Evolutionary conservation across 2,113 vertebrate genomes (phyloP).

Genomic region (Fulica atra): DNA sequence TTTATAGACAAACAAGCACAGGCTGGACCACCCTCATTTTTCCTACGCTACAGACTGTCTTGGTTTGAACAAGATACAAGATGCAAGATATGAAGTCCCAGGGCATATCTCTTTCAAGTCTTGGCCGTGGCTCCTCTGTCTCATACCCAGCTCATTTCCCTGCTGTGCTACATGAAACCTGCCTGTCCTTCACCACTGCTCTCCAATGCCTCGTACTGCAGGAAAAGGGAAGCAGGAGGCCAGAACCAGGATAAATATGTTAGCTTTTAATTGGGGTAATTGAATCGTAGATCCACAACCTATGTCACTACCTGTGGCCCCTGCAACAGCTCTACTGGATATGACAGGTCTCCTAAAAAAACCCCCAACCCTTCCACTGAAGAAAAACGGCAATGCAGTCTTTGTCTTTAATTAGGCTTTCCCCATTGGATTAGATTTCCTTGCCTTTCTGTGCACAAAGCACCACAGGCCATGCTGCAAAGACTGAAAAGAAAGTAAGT

Average conservation of each 20-base stretch:
- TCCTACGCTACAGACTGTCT: background rate
- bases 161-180: background rate
- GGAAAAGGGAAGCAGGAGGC: background rate
- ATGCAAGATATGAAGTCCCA: background rate
- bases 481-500: background rate
- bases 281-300: background rate
- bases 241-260: background rate
- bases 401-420: background rate
- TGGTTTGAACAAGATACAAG: background rate
- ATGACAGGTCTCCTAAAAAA: background rate
- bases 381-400: background rate
- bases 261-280: background rate
- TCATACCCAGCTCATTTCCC: background rate
- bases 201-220: background rate
- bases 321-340: background rate
- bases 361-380: rapidly evolving
- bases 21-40: background rate
- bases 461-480: background rate
- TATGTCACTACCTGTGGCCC: background rate
- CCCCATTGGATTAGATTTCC: background rate
- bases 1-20: background rate
- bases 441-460: background rate
- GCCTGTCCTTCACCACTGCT: background rate
- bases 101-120: background rate
- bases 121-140: background rate